These are phyloP conservation scores for Metalampra italica DNA, from an alignment of 2,888 invertebrate species.

Conservation along the genomic window DNA sequence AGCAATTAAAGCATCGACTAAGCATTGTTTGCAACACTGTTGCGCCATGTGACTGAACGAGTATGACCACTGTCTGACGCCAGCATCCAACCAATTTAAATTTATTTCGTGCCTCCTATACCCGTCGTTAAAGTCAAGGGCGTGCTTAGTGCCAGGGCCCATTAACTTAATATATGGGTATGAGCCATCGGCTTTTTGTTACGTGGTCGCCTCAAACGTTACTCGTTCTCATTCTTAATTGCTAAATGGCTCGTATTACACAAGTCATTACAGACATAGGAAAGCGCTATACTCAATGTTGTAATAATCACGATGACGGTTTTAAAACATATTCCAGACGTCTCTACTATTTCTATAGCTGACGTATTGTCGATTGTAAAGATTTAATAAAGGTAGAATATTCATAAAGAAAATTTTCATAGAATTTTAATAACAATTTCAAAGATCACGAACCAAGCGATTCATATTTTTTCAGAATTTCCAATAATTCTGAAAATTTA, in stretches of 20 bases:
- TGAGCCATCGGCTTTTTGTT: constrained; percentile 57
- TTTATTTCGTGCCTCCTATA: constrained; percentile 50
- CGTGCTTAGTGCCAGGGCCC: constrained; percentile 52
- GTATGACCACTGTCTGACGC: too few relatives aligned
- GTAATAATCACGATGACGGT: not conserved
- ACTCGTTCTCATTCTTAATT: constrained; percentile 43
- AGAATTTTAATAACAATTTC: too few relatives aligned
- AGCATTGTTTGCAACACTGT: too few relatives aligned
- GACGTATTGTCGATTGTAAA: too few relatives aligned
- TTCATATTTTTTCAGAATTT: not conserved
- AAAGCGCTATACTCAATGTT: constrained; percentile 20
- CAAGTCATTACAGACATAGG: constrained; percentile 37
- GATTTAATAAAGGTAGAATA: too few relatives aligned
- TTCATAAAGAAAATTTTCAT: too few relatives aligned
- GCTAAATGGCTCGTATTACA: constrained; percentile 50
- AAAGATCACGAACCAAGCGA: not conserved
- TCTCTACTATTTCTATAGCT: not conserved
- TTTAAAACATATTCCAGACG: too few relatives aligned
- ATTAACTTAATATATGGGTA: constrained; percentile 65
- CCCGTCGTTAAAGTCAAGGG: constrained; percentile 63
- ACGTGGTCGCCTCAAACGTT: constrained; percentile 36
- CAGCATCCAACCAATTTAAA: constrained; percentile 44
- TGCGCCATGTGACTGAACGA: too few relatives aligned
- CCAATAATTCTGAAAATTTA: not conserved
- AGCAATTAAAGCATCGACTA: too few relatives aligned